Evolutionary conservation across 2,113 vertebrate genomes (phyloP).

Genomic region (Aldabrachelys gigantea): DNA sequence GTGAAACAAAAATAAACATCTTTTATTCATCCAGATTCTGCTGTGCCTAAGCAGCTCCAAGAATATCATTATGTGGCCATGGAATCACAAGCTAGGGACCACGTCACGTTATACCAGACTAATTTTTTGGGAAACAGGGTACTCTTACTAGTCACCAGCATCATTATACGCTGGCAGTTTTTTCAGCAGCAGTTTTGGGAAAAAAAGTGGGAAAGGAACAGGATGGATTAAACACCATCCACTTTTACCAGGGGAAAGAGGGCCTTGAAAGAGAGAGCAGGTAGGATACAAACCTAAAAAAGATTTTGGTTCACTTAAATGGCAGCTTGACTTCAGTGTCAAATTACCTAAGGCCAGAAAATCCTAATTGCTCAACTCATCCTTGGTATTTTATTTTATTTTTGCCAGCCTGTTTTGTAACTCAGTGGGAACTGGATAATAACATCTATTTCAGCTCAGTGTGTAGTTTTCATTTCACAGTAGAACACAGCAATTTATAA

Average conservation of each 20-base stretch:
- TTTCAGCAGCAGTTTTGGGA: not conserved
- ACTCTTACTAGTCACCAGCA: not conserved
- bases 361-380: not conserved
- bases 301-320: conserved; percentile 18
- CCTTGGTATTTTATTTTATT: not conserved
- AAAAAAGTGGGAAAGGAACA: not conserved
- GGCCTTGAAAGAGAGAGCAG: not conserved
- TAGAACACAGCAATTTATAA: conserved; percentile 39
- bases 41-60: not conserved
- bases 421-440: conserved; percentile 20
- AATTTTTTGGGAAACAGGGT: conserved; percentile 30
- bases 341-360: conserved; percentile 27
- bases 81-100: conserved; percentile 15
- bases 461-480: conserved; percentile 37
- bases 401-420: not conserved
- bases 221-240: not conserved
- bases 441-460: conserved; percentile 45
- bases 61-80: conserved; percentile 18
- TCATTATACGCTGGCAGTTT: not conserved
- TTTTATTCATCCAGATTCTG: conserved; percentile 64
- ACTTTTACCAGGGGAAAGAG: not conserved
- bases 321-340: conserved; percentile 3
- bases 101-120: conserved; percentile 33
- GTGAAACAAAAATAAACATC: conserved; percentile 48
- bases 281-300: not conserved